These are phyloP conservation scores for Neoniphon sammara DNA, from an alignment of 2,797 vertebrate species.

Conservation along the genomic window DNA sequence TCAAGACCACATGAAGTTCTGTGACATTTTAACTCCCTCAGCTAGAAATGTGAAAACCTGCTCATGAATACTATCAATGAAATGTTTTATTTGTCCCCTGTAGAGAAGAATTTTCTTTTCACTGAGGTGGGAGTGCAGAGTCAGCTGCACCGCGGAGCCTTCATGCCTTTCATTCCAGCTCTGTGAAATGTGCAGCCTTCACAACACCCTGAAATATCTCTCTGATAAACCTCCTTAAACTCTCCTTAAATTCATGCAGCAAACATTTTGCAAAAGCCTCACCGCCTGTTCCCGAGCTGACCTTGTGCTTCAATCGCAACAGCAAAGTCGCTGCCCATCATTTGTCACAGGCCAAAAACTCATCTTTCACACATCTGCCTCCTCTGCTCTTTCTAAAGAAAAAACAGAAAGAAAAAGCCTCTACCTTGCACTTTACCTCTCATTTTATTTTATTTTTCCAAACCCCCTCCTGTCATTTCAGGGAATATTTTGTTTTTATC, in stretches of 20 bases:
- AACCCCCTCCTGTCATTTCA: no score
- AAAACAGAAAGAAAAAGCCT: no score
- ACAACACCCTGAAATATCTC: not conserved
- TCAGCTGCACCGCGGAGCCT: not conserved
- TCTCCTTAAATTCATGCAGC: slow-evolving; percentile 37
- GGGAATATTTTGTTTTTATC: no score
- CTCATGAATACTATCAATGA: not conserved
- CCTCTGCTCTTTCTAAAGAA: no score
- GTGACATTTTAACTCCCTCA: no score
- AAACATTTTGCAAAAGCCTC: slow-evolving; percentile 33
- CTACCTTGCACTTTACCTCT: not conserved
- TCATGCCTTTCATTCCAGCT: slow-evolving; percentile 2
- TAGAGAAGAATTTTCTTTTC: not conserved
- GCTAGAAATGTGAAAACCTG: no score
- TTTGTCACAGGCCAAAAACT: slow-evolving; percentile 20
- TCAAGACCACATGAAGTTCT: no score
- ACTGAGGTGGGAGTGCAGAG: not conserved
- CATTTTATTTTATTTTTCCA: not conserved
- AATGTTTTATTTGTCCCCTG: not conserved
- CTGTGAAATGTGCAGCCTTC: slow-evolving; percentile 21
- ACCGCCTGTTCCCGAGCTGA: slow-evolving; percentile 9
- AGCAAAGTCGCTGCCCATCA: slow-evolving; percentile 6
- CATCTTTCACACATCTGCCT: no score
- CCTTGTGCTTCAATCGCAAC: slow-evolving; percentile 2
- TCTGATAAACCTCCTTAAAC: slow-evolving; percentile 44